These are phyloP conservation scores for Ochotona princeps DNA, from an alignment of 2,113 vertebrate genomes.

Conservation along the genomic window DNA sequence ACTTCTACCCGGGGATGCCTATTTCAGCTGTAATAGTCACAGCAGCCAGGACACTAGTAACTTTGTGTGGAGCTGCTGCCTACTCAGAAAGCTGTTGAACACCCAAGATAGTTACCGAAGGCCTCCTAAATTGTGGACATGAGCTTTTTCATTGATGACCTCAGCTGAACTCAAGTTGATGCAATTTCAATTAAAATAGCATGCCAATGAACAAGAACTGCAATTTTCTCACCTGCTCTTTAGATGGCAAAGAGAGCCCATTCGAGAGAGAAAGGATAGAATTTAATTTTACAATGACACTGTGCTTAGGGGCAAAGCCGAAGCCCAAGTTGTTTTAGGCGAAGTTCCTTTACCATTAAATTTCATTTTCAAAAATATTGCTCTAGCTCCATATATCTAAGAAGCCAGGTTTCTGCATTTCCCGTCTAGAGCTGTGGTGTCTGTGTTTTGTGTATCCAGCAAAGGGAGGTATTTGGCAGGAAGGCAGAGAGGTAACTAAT, in stretches of 20 bases:
- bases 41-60: neutral
- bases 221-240: conserved; percentile 34
- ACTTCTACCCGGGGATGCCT: neutral
- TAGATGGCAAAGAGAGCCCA: conserved; percentile 49
- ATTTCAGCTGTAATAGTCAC: neutral
- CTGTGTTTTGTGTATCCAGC: neutral
- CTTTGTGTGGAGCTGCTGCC: neutral
- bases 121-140: neutral
- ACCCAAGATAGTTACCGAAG: neutral
- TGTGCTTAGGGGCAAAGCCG: neutral
- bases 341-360: neutral
- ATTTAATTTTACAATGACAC: conserved; percentile 39
- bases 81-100: neutral
- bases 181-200: conserved; percentile 64
- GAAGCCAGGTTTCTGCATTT: neutral
- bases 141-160: conserved; percentile 48
- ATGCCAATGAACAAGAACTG: neutral
- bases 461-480: neutral
- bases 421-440: neutral
- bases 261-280: conserved; percentile 34
- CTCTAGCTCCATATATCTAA: neutral
- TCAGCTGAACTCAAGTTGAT: conserved; percentile 54
- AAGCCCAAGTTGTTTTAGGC: conserved; percentile 4
- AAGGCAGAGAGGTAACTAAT: neutral
- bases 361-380: neutral